Base-by-base conservation (phyloP, 2,888 invertebrate genomes). In the Dynastes maya region DNA sequence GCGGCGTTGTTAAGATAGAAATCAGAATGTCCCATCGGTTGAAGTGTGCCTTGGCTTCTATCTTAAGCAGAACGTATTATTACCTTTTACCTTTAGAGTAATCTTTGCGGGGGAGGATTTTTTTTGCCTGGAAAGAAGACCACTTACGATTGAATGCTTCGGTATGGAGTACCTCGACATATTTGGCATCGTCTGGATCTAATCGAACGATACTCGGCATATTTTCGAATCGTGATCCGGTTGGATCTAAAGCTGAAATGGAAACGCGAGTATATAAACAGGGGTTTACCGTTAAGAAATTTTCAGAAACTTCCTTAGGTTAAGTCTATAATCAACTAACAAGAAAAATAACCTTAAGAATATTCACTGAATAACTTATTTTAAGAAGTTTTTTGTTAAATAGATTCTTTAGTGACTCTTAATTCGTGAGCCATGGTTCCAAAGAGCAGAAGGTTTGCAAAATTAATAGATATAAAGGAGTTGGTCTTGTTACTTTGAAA, bases 161-260 rank as follows among this genome's bases (percentile, higher is more conserved):
- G 0, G 92, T 91, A 84, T 92, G 92, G 45, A 92, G 89, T 65
- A 91, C 89, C 85, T 93, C 92, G 0, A 92, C 92, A 82, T 91
- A 91, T 75, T 84, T 83, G 0, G 92, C 92, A 84, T 91, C 91
- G 9, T 86, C 84, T 2, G 88, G 87, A 84, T 92, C 91, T 11
- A 92, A 86, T 63, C 91, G 88, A 0, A 92, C 91, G 27, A 85
- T 83, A 1, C 85, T 82, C n/a, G 91, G 90, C 87, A 91, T 90
- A 75, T 89, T 87, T 80, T 90, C 89, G 85, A 92, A 93, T 83
- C 89, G 89, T 1, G 91, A 91, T 68, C 91, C 91, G 53, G 91
- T 92, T 1, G 92, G 92, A 86, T 92, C 92, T 80, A 92, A 86
- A n/a, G 90, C 92, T 86, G 51, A 49, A 79, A 78, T 32, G 49